Evolutionary conservation across 1,140 invertebrate genomes (phyloP).

Genomic region (Macrobrachium rosenbergii): DNA sequence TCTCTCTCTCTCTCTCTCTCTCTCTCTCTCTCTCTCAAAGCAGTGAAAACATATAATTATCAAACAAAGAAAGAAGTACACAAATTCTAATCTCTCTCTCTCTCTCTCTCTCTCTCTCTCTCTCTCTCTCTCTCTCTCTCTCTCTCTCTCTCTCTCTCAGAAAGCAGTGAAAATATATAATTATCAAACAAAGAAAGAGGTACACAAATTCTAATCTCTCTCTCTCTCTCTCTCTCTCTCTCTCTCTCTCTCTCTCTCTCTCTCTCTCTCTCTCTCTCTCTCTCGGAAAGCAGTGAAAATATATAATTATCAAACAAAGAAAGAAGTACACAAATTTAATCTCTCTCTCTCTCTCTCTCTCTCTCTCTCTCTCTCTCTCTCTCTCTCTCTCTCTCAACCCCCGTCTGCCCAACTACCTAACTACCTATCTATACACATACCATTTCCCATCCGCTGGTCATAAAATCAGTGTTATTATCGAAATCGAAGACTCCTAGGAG

Average conservation of each 20-base stretch:
- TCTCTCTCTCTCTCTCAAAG: background rate
- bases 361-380: too few species aligned
- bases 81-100: too few species aligned
- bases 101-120: background rate
- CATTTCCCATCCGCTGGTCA: slow-evolving; percentile 65
- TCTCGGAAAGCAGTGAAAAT: background rate
- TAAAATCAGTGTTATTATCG: slow-evolving; percentile 61
- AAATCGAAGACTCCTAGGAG: slow-evolving; percentile 64
- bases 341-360: too few species aligned
- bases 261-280: background rate
- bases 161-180: too few species aligned
- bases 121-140: background rate
- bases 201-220: too few species aligned
- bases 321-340: too few species aligned
- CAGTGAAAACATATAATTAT: too few species aligned
- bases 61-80: too few species aligned
- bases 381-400: too few species aligned
- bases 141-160: background rate
- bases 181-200: too few species aligned
- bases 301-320: too few species aligned
- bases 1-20: background rate
- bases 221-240: background rate
- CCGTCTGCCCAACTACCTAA: background rate
- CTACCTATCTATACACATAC: slow-evolving; percentile 21
- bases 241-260: background rate